These are phyloP conservation scores for Protaetia brevitarsis DNA, from an alignment of 1,140 invertebrate species.

Conservation along the genomic window DNA sequence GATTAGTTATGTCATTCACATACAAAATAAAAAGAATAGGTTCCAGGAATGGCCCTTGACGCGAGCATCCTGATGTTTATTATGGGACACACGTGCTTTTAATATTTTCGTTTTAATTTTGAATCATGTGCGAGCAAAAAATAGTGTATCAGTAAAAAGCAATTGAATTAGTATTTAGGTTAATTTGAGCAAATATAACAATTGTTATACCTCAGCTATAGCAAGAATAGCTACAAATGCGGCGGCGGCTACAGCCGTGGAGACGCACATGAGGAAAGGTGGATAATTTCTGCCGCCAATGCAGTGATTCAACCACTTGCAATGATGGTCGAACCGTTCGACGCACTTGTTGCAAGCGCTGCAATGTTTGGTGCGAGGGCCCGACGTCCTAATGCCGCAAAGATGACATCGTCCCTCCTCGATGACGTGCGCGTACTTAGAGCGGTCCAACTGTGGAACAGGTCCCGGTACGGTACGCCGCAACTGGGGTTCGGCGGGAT, in stretches of 20 bases:
- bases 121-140: no score
- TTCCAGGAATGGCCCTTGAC: no score
- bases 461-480: slow-evolving; percentile 54
- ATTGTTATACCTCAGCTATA: slow-evolving; percentile 54
- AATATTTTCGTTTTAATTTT: no score
- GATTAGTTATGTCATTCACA: no score
- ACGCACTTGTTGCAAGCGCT: slow-evolving; percentile 97
- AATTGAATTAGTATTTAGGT: no score
- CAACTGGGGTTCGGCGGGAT: slow-evolving; percentile 78
- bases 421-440: slow-evolving; percentile 87
- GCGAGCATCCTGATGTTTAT: no score
- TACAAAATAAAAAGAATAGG: no score
- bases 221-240: slow-evolving; percentile 67
- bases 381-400: slow-evolving; percentile 59
- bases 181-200: no score
- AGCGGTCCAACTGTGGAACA: slow-evolving; percentile 82
- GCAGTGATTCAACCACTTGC: slow-evolving; percentile 98
- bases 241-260: slow-evolving; percentile 75
- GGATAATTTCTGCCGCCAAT: slow-evolving; percentile 87
- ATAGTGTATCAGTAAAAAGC: no score
- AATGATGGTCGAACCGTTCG: slow-evolving; percentile 89
- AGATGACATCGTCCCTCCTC: slow-evolving; percentile 92
- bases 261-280: slow-evolving; percentile 80
- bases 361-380: slow-evolving; percentile 84
- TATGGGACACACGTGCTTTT: no score